Conservation (phyloP, 1,140 invertebrate genomes). For the Tetramorium simillimum region DNA sequence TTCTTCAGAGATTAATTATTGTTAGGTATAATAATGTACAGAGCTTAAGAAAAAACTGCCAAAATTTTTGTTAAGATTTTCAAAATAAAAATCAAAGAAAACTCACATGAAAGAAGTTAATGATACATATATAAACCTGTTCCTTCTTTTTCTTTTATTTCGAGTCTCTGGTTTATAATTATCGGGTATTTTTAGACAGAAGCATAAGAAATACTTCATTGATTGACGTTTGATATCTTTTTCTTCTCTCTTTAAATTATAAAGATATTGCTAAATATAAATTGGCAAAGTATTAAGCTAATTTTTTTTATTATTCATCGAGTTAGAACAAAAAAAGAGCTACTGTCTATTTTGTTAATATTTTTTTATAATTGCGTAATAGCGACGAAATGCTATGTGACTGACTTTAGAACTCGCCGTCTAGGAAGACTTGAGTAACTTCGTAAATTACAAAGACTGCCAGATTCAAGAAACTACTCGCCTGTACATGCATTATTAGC, state of each 20-base stretch:
- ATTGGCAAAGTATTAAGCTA: slow-evolving; percentile 45
- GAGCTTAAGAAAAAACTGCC: not conserved
- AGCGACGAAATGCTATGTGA: slow-evolving; percentile 69
- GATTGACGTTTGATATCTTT: not conserved
- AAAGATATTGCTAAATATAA: slow-evolving; percentile 11
- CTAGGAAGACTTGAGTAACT: slow-evolving; percentile 64
- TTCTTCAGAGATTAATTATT: not conserved
- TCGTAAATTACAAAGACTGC: slow-evolving; percentile 14
- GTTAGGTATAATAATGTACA: not conserved
- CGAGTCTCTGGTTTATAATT: not conserved
- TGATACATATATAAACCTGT: not conserved
- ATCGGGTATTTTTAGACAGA: not conserved
- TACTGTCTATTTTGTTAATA: slow-evolving; percentile 74
- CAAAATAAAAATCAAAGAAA: slow-evolving; percentile 31
- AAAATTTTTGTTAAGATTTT: slow-evolving; percentile 34
- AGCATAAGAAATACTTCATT: not conserved
- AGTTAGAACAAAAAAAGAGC: slow-evolving; percentile 50
- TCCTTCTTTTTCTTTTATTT: not conserved
- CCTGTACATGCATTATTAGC: slow-evolving; percentile 8
- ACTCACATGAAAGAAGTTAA: not conserved
- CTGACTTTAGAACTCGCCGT: slow-evolving; percentile 69
- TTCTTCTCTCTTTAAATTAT: not conserved
- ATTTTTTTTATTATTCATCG: slow-evolving; percentile 67
- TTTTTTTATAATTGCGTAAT: slow-evolving; percentile 69
- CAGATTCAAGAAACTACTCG: slow-evolving; percentile 46